Base-by-base conservation (phyloP, 2,113 vertebrate genomes). In the Apteryx owenii region DNA sequence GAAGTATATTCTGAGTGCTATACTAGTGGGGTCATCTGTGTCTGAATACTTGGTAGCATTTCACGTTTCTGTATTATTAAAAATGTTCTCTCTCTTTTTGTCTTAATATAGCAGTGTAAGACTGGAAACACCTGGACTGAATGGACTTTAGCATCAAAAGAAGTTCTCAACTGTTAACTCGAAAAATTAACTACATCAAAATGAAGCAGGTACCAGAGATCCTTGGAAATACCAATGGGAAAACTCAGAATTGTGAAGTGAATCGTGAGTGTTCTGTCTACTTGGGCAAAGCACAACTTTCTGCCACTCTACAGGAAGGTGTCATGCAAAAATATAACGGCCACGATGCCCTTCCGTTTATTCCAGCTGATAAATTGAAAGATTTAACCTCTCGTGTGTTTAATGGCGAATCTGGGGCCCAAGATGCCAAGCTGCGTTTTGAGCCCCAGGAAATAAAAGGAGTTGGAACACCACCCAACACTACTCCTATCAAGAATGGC, bases 201-300 rank as follows among this genome's bases (percentile, higher is more conserved):
- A 99, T 99, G 99, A 99, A 99, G 98, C 99, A 99, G 98, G 98
- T 98, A 5, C 98, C 99, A 4, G 99, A 99, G 85, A 97, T 98
- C 92, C 98, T 99, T 11, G 98, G 99, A 86, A 97, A 65, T 64
- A 20, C 97, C 26, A 98, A 98, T 5, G 98, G 98, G 50, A 99
- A 99, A 94, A 91, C 98, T 48, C 98, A 98, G 42, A 98, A 96
- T 96, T 98, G 98, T 25, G 99, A 99, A 89, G 97, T 99, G 97
- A 98, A 97, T 77, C 98, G 98, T 1, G 99, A 99, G 81, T 99
- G 99, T 33, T 98, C 98, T 12, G 98, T 99, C 50, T 98, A 99
- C 53, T 97, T 99, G 97, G 98, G 99, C 97, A 99, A 99, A 97
- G 98, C 99, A 48, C 99, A 99, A 86, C 98, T 99, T 83, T 98